Evolutionary conservation across 2,113 vertebrate genomes (phyloP).

Genomic region (Neodontobutis hainanensis): DNA sequence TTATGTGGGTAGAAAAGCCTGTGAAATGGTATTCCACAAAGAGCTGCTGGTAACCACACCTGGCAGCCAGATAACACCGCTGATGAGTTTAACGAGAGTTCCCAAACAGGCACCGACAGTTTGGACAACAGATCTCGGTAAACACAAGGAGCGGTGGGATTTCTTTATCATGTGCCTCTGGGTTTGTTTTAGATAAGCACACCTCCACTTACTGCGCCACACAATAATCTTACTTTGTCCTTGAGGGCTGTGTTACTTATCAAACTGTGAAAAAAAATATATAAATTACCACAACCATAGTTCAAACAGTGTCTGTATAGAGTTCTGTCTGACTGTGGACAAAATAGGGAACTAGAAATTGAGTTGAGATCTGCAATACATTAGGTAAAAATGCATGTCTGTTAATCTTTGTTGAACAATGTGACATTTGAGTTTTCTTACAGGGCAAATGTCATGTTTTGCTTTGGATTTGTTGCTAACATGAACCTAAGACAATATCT

Average conservation of each 20-base stretch:
- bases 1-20: constrained; percentile 49
- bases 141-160: constrained; percentile 41
- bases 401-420: no score
- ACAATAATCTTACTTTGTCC: constrained; percentile 25
- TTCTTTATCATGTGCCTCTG: constrained; percentile 46
- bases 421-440: no score
- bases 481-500: no score
- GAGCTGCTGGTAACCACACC: constrained; percentile 44
- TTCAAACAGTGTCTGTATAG: not conserved
- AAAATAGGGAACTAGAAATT: not conserved
- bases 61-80: constrained; percentile 50
- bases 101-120: constrained; percentile 45
- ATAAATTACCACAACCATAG: not conserved
- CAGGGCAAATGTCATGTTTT: not conserved
- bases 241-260: constrained; percentile 21
- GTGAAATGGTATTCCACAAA: constrained; percentile 50
- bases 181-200: constrained; percentile 60
- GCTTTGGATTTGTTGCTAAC: not conserved
- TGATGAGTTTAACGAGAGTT: constrained; percentile 39
- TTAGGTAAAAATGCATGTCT: no score
- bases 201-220: constrained; percentile 7
- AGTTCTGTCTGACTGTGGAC: not conserved
- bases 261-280: constrained; percentile 5
- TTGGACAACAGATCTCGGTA: constrained; percentile 44
- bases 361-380: not conserved